Evolutionary conservation across 2,797 vertebrate species (phyloP), one percentile per base, ranked within the genome.

Genomic region (Hirundo rustica): DNA sequence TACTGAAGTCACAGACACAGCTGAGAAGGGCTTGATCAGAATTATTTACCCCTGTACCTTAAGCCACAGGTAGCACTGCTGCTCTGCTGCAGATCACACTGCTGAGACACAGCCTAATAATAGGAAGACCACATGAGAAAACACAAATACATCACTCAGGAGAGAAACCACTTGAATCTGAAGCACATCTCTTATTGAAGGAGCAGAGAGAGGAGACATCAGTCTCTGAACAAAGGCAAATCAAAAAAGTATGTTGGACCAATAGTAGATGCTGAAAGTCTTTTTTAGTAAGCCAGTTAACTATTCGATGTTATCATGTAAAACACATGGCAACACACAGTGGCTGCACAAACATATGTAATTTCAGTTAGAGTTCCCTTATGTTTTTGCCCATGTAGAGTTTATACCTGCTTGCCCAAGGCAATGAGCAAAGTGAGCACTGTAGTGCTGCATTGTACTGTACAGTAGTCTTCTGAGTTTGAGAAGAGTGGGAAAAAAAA

Each of bases 221-320:
- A 78, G 44, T 23, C 42, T 85, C 47, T 58, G 47, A 94, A 90
- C 26, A 91, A 85, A 68, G 34, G 65, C 55, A 90, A 84, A 88
- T 65, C 84, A 74, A 86, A 92, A 84, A 0, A 0, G 20, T 29
- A 16, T 65, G 54, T n/a, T 76, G 50, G 62, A 81, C 38, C 22
- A 72, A 30, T 11, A 90, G 21, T 2, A 66, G 44, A 84, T 44
- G 26, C 51, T 67, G 36, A 85, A 83, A 11, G 6, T 42, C 54
- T 42, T 36, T 83, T 90, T 57, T 9, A 51, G 21, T 42, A 91
- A 75, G 38, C 7, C 44, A 81, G 74, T 78, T 76, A 88, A 74
- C 57, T 81, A 47, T 26, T 38, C n/a, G 13, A 76, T 32, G 5
- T 26, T 26, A 60, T 40, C 27, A 72, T 4, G 27, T 30, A 55